These are phyloP conservation scores for Amblyornis subalaris DNA, from an alignment of 2,113 vertebrate genomes.

Conservation along the genomic window DNA sequence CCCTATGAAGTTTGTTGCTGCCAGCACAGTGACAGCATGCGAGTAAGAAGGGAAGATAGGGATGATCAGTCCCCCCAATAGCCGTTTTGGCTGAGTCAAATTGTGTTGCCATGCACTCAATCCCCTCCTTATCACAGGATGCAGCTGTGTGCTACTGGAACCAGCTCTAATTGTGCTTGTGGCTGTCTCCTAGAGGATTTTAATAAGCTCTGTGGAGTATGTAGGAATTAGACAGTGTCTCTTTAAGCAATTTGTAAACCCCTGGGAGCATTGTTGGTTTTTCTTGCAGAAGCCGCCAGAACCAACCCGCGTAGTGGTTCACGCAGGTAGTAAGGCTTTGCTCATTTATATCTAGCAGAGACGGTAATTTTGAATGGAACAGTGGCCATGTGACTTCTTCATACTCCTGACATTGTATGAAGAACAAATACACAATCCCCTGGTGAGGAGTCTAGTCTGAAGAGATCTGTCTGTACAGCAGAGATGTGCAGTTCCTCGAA, in stretches of 20 bases:
- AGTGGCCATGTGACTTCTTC: neutral
- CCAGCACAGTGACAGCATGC: neutral
- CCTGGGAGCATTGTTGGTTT: neutral
- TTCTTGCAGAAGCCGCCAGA: neutral
- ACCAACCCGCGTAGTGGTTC: neutral
- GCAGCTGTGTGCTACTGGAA: constrained; percentile 49
- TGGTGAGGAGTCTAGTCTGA: neutral
- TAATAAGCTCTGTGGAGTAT: constrained; percentile 25
- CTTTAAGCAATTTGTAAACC: constrained; percentile 35
- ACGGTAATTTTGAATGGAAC: neutral
- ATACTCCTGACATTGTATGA: neutral
- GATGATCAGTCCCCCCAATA: neutral
- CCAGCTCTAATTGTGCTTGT: neutral
- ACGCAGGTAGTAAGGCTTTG: neutral
- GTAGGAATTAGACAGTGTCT: constrained; percentile 27
- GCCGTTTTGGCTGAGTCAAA: neutral
- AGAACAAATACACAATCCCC: neutral
- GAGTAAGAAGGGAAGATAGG: neutral
- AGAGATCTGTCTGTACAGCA: neutral
- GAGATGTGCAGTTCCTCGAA: neutral
- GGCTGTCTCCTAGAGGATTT: constrained; percentile 43
- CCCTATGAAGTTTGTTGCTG: constrained; percentile 30
- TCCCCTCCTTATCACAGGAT: constrained; percentile 31
- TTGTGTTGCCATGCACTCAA: neutral
- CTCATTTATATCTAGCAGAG: neutral